Evolutionary conservation across 1,140 invertebrate genomes (phyloP).

Genomic region (Chelonus insularis): DNA sequence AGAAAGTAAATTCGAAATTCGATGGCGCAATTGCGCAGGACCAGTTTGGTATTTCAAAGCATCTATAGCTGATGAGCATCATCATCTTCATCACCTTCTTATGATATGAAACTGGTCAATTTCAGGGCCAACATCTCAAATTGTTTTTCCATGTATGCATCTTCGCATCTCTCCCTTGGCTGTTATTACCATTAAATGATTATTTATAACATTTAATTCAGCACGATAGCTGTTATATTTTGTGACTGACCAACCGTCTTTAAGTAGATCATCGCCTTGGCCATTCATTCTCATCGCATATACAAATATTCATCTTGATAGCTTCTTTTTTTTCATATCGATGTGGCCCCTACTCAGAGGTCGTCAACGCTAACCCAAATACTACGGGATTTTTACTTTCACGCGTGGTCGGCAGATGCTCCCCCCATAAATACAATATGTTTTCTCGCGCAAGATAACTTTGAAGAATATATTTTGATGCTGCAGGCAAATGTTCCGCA

Average conservation of each 20-base stretch:
- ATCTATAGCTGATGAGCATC: not conserved
- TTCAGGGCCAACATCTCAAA: slow-evolving; percentile 8
- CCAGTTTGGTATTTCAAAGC: slow-evolving; percentile 10
- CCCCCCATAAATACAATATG: slow-evolving; percentile 10
- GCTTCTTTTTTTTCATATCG: not conserved
- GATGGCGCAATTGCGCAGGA: slow-evolving; percentile 8
- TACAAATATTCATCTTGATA: not conserved
- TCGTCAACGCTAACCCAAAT: slow-evolving; percentile 17
- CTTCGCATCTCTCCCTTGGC: slow-evolving; percentile 4
- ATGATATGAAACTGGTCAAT: slow-evolving; percentile 7
- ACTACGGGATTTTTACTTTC: slow-evolving; percentile 25
- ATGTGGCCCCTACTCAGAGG: not conserved
- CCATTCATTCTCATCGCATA: not conserved
- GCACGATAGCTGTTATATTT: not conserved
- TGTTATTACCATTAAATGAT: no score
- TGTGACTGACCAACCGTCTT: not conserved
- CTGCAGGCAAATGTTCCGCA: slow-evolving; percentile 26
- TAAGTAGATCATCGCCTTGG: slow-evolving; percentile 10
- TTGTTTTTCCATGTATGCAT: not conserved
- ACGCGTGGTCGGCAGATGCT: slow-evolving; percentile 17
- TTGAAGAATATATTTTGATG: slow-evolving; percentile 21
- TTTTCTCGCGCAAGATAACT: slow-evolving; percentile 14
- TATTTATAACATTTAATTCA: not conserved
- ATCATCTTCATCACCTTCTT: not conserved
- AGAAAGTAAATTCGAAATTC: slow-evolving; percentile 2